phyloP scores from a whole-genome alignment of 2,113 vertebrate species.

The Lasiurus borealis region DNA sequence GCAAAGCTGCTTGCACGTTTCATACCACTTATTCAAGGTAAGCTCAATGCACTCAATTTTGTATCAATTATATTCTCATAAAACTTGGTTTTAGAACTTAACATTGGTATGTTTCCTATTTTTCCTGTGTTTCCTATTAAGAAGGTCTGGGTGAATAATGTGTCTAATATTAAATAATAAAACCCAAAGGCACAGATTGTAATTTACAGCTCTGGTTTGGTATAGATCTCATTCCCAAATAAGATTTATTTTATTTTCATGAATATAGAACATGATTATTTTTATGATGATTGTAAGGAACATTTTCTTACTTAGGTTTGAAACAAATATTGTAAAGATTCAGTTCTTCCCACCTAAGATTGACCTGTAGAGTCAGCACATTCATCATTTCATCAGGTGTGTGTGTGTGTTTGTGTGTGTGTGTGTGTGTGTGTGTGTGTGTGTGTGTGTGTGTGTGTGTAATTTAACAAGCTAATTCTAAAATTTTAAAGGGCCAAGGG shows the following conservation, averaged over 20 bases:
- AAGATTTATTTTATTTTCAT: slow-evolving; percentile 32
- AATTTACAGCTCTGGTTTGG: not conserved
- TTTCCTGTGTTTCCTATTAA: not conserved
- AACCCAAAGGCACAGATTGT: not conserved
- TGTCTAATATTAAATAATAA: not conserved
- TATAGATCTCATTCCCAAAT: not conserved
- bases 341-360: not conserved
- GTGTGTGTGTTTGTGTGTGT: not conserved
- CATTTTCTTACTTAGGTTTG: not conserved
- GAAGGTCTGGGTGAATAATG: not conserved
- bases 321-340: not conserved
- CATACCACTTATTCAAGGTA: slow-evolving; percentile 88
- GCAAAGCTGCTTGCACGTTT: slow-evolving; percentile 88
- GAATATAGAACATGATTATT: not conserved
- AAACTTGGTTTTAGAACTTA: not conserved
- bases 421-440: not conserved
- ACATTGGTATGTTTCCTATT: not conserved
- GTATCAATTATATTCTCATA: not conserved
- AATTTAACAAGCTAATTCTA: slow-evolving; percentile 31
- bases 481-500: not conserved
- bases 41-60: not conserved
- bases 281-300: not conserved
- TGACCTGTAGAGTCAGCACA: not conserved
- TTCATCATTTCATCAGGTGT: not conserved
- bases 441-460: not conserved